These are phyloP conservation scores for Euphonia xanthogaster DNA, from an alignment of 2,797 vertebrate species.

Conservation along the genomic window DNA sequence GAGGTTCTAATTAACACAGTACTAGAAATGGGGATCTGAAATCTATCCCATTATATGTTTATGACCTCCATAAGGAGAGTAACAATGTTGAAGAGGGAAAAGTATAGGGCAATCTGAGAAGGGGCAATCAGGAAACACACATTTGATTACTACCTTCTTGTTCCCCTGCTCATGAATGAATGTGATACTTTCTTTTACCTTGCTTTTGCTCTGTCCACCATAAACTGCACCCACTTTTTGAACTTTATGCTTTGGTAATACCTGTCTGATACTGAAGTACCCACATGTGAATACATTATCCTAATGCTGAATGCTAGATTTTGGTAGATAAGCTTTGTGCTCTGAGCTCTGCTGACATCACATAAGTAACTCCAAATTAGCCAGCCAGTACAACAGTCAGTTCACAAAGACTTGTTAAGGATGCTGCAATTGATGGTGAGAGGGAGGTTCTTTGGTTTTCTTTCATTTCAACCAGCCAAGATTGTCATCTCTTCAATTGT, in stretches of 20 bases:
- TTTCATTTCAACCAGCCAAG: not conserved
- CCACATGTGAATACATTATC: not conserved
- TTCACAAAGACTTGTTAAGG: not conserved
- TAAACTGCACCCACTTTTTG: not conserved
- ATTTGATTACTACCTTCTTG: not conserved
- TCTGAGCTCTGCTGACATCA: not conserved
- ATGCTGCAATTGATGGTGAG: not conserved
- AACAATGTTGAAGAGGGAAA: not conserved
- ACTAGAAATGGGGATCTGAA: not conserved
- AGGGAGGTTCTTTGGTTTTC: not conserved
- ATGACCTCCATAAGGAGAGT: not conserved
- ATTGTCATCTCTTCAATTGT: not conserved
- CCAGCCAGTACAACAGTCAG: accelerated
- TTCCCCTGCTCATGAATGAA: not conserved
- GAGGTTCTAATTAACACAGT: not conserved
- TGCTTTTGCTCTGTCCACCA: not conserved
- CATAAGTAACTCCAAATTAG: not conserved
- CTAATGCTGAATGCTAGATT: not conserved
- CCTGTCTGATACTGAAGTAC: not conserved
- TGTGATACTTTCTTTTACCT: not conserved
- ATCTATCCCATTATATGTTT: not conserved
- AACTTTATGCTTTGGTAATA: not conserved
- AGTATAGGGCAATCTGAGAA: not conserved
- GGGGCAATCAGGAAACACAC: not conserved
- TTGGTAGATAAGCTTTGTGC: not conserved